These are phyloP conservation scores for Nymphalis c-album DNA, from an alignment of 2,888 invertebrate species.

Conservation along the genomic window DNA sequence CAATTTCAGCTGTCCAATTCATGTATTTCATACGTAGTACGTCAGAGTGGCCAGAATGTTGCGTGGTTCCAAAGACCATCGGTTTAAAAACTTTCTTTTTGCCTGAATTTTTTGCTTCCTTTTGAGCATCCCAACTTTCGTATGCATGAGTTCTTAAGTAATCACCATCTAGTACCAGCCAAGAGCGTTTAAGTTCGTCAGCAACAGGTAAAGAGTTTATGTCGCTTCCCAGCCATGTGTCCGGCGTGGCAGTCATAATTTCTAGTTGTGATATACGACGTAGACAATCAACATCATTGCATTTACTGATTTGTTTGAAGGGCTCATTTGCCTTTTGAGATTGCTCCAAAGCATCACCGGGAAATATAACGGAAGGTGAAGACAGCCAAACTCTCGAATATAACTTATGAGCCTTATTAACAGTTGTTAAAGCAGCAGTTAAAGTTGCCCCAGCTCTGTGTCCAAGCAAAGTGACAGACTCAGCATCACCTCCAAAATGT, in stretches of 20 bases:
- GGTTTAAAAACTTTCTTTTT: conserved; percentile 72
- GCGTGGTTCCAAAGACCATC: conserved; percentile 87
- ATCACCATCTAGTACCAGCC: conserved; percentile 88
- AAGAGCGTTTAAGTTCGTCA: conserved; percentile 85
- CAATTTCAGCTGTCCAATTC: conserved; percentile 85
- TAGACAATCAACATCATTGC: conserved; percentile 82
- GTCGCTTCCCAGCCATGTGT: conserved; percentile 84
- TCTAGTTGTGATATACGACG: conserved; percentile 77
- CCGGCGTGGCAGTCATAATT: conserved; percentile 86
- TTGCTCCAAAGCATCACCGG: conserved; percentile 82
- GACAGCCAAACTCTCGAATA: conserved; percentile 91
- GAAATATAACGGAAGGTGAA: conserved; percentile 88
- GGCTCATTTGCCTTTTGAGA: conserved; percentile 83
- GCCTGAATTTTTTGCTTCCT: conserved; percentile 62
- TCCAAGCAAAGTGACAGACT: conserved; percentile 90
- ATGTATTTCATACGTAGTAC: conserved; percentile 82
- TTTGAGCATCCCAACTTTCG: conserved; percentile 82
- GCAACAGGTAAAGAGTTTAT: conserved; percentile 84
- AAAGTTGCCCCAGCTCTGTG: conserved; percentile 93
- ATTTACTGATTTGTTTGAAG: conserved; percentile 82
- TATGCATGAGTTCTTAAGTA: conserved; percentile 85
- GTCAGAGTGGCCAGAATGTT: conserved; percentile 86
- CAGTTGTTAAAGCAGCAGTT: conserved; percentile 86
- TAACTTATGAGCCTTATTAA: conserved; percentile 82
- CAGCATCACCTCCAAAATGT: conserved; percentile 91